Evolutionary conservation across 2,797 vertebrate species (phyloP), one percentile per base, ranked within the genome.

Genomic region (Hydrocynus forskahlii): DNA sequence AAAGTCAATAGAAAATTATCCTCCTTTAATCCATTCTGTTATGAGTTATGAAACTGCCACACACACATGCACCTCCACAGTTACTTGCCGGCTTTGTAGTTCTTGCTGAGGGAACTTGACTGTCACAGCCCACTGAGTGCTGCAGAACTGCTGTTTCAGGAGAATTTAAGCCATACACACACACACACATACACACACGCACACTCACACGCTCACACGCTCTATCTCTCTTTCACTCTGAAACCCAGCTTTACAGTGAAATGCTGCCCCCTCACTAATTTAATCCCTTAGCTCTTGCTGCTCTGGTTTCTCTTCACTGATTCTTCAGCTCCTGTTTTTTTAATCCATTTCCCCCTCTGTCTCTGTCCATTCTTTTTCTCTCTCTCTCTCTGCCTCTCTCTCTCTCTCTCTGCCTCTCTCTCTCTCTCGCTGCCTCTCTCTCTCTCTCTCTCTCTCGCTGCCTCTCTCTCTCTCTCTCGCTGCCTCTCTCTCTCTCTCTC

Each of bases 111-210:
- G 73, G 78, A 71, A 73, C 68, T 76, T 60, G 72, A 43, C 68
- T 84, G 81, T 81, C 84, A 83, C 68, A 77, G 67, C 59, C 78
- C 80, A 84, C 80, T 76, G 82, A 76, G 19, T 71, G 12, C 78
- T 71, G 80, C 85, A 78, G 79, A 85, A 82, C 66, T 68, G 84
- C 84, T 80, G 75, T 45, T 82, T 84, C 84, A 82, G 84, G 73
- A 82, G 75, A 79, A 69, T 79, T 74, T 75, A n/a, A n/a, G n/a
- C n/a, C n/a, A n/a, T n/a, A n/a, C n/a, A n/a, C n/a, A n/a, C n/a
- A n/a, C n/a, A n/a, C n/a, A n/a, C n/a, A n/a, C n/a, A n/a, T n/a
- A n/a, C n/a, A n/a, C n/a, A n/a, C 66, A 77, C 73, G 21, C 5
- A 60, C 79, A 75, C 75, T 64, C 35, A 73, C 63, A 63, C 76